Percentiles rank a stretch among this genome's conserved stretches.
These are phyloP conservation scores for Xerus rutilus DNA, from an alignment of 2,797 vertebrate species.

Conservation along the genomic window DNA sequence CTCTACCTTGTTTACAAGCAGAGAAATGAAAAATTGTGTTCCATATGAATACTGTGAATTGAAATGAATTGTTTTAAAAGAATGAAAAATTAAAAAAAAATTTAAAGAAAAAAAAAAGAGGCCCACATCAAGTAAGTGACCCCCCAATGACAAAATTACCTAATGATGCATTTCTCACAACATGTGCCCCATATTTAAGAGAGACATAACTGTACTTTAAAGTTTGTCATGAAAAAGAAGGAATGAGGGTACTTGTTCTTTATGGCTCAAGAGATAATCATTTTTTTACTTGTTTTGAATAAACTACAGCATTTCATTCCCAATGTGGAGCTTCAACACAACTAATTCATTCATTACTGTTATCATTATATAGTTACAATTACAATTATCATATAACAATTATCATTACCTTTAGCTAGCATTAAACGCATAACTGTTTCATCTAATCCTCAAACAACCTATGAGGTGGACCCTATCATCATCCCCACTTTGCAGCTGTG, in stretches of 20 bases:
- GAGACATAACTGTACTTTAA: background rate
- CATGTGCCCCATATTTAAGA: background rate
- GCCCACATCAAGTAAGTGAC: background rate
- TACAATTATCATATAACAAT: background rate
- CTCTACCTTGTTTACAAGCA: too few relatives aligned
- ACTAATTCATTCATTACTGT: conserved; percentile 16
- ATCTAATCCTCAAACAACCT: conserved; percentile 19
- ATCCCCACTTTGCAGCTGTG: background rate
- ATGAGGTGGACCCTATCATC: background rate
- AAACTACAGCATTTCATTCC: conserved; percentile 55
- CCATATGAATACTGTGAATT: too few relatives aligned
- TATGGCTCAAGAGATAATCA: background rate
- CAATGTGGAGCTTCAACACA: conserved; percentile 27
- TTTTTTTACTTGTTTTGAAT: background rate
- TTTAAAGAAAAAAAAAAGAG: too few relatives aligned
- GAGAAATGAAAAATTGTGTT: too few relatives aligned
- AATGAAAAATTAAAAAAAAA: too few relatives aligned
- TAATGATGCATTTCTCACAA: background rate
- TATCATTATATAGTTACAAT: background rate
- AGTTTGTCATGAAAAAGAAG: conserved; percentile 6
- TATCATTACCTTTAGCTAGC: background rate
- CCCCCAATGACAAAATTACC: background rate
- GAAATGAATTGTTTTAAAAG: too few relatives aligned
- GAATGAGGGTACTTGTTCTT: background rate
- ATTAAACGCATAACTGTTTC: conserved; percentile 52